Evolutionary conservation across 2,797 vertebrate species (phyloP).

Genomic region (Etheostoma nigrum): DNA sequence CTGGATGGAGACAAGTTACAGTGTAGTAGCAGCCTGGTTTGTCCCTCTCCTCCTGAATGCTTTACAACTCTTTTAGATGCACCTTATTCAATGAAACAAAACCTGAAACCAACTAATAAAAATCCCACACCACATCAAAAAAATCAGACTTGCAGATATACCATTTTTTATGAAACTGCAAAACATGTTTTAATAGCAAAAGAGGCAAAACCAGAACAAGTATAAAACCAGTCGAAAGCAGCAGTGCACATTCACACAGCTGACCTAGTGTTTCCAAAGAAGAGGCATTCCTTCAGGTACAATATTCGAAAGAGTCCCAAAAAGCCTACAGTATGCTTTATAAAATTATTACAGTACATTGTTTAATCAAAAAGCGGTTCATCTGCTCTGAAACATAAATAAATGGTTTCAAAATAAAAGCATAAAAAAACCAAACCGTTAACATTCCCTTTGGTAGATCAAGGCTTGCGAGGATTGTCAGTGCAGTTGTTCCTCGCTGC

Average conservation of each 20-base stretch:
- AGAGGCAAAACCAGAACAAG: slow-evolving; percentile 8
- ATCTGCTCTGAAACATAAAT: slow-evolving; percentile 34
- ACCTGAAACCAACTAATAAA: too few relatives aligned
- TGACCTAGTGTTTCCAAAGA: slow-evolving; percentile 27
- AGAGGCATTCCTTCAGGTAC: not conserved
- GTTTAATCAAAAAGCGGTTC: not conserved
- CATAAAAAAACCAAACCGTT: not conserved
- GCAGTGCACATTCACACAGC: slow-evolving; percentile 2
- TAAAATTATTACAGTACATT: not conserved
- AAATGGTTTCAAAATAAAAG: slow-evolving; percentile 17
- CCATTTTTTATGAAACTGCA: slow-evolving; percentile 39
- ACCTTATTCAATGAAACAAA: too few relatives aligned
- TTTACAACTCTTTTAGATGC: too few relatives aligned
- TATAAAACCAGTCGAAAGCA: slow-evolving; percentile 44
- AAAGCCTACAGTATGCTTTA: not conserved
- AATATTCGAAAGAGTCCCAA: not conserved
- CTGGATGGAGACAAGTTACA: too few relatives aligned
- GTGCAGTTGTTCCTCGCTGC: not conserved
- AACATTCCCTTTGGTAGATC: slow-evolving; percentile 67
- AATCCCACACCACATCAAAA: too few relatives aligned
- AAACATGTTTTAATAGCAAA: slow-evolving; percentile 55
- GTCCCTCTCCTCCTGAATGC: too few relatives aligned
- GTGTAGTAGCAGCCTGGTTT: too few relatives aligned
- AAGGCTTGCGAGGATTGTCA: not conserved
- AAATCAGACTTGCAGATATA: too few relatives aligned